Evolutionary conservation across 1,140 invertebrate genomes (phyloP), one percentile per base, ranked within the genome.

Genomic region (Drosophila ananassae): DNA sequence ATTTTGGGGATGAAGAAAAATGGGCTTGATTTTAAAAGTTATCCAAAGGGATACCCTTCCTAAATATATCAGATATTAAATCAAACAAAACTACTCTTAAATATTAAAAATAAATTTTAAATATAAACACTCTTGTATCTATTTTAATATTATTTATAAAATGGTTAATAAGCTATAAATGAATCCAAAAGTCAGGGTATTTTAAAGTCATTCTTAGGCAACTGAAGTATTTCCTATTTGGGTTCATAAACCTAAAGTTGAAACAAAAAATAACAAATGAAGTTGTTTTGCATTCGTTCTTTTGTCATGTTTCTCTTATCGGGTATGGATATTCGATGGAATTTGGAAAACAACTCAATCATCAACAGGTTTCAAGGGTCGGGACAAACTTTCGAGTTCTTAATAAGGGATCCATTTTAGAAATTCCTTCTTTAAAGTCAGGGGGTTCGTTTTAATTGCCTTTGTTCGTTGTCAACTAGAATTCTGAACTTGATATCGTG

Each of bases 251-350:
- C 21, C 79, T 69, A 51, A 30, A 58, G 64, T 51, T 73, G 41
- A 61, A 48, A 74, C 62, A 44, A 30, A 73, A 78, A 66, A 71
- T 51, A 71, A 59, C 62, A 75, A 83, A 83, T 83, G 64, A 64
- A 83, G 79, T 83, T 83, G 79, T 83, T 69, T 82, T 84, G 80
- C 71, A 79, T 84, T 78, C 66, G 50, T 84, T 64, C 79, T 74
- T 63, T 58, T 44, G 57, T 71, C 58, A 48, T 74, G 68, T 57
- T 57, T 54, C 39, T 46, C 37, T 74, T 77, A 77, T 77, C 74
- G 51, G 56, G 41, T 44, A 68, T 60, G 24, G 41, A 53, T 46
- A 30, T 25, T 32, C 57, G 25, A 61, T 34, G 48, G 51, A 48
- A 66, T 66, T 51, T 37, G n/a, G 21, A 44, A 52, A 53, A 58